Conservation (phyloP, 2,797 vertebrate species). For the Falco cherrug region DNA sequence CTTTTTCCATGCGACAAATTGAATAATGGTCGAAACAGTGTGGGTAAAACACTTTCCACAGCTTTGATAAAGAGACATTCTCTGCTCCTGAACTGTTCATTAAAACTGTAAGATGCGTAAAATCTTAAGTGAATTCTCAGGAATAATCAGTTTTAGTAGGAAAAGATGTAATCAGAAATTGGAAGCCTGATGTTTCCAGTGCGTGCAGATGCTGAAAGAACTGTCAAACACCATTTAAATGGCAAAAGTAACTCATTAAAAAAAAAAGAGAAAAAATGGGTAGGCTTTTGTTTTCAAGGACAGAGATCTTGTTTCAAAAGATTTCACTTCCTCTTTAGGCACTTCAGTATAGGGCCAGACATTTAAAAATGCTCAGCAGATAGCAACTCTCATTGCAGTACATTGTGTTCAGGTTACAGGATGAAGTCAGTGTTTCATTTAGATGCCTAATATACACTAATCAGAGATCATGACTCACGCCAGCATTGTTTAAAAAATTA, state of each 20-base stretch:
- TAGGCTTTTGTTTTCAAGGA: neutral
- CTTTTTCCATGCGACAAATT: neutral
- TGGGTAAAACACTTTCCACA: neutral
- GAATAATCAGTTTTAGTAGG: neutral
- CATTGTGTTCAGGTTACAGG: neutral
- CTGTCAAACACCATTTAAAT: neutral
- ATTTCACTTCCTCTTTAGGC: neutral
- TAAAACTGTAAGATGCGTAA: neutral
- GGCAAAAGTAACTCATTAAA: neutral
- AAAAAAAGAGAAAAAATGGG: neutral
- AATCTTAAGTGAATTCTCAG: neutral
- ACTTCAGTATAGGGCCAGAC: neutral
- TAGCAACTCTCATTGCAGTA: neutral
- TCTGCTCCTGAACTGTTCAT: neutral
- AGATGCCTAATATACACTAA: neutral
- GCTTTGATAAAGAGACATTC: neutral
- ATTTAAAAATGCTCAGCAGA: neutral
- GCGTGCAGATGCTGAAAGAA: neutral
- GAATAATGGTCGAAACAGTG: neutral
- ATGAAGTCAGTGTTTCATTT: neutral
- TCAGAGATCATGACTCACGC: neutral
- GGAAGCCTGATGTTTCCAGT: neutral
- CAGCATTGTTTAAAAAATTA: neutral
- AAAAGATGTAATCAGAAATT: neutral
- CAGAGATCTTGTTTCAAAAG: neutral